Evolutionary conservation across 2,888 invertebrate genomes (phyloP).

Genomic region (Sialis fuliginosa): DNA sequence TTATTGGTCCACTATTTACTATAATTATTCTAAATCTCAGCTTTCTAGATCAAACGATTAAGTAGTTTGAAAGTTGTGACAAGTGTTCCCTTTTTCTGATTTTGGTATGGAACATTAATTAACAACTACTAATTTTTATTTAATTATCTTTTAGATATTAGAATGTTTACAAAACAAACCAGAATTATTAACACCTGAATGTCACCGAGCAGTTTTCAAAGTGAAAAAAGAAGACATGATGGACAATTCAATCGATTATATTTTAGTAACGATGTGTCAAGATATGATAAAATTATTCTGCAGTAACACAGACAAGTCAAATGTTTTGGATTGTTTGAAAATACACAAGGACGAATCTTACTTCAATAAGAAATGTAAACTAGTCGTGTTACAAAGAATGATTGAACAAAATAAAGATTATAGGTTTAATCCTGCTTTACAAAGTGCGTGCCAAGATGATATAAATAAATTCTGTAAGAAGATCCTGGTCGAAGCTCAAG

Average conservation of each 20-base stretch:
- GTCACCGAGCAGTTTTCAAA: constrained; percentile 68
- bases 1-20: too few relatives aligned
- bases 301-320: constrained; percentile 45
- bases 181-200: constrained; percentile 43
- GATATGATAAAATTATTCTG: constrained; percentile 78
- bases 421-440: constrained; percentile 70
- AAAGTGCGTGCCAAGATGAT: constrained; percentile 63
- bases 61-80: too few relatives aligned
- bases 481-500: constrained; percentile 19
- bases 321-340: constrained; percentile 63
- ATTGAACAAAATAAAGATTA: constrained; percentile 82
- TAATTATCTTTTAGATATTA: constrained; percentile 37
- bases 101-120: too few relatives aligned
- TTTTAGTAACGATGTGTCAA: constrained; percentile 66
- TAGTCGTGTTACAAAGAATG: constrained; percentile 72
- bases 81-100: too few relatives aligned
- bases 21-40: too few relatives aligned
- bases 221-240: constrained; percentile 70
- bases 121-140: too few relatives aligned
- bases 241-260: constrained; percentile 77
- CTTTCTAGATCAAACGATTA: too few relatives aligned
- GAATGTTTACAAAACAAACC: constrained; percentile 56
- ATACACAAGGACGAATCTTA: constrained; percentile 53
- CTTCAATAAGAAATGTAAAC: constrained; percentile 70
- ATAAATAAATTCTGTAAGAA: constrained; percentile 26